Evolutionary conservation across 2,113 vertebrate species (phyloP).

Genomic region (Dipodomys merriami): DNA sequence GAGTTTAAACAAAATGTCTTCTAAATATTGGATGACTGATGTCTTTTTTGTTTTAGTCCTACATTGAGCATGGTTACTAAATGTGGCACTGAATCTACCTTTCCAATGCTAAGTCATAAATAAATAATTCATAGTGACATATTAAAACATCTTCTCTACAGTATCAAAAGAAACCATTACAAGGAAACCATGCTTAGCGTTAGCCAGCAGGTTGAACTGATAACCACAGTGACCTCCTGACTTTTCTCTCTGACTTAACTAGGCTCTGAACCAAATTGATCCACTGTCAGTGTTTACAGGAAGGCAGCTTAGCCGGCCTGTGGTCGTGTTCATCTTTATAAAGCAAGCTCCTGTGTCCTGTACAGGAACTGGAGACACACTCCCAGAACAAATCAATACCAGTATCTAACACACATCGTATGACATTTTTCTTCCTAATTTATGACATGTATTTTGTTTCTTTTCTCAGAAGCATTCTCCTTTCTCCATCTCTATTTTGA

Average conservation of each 20-base stretch:
- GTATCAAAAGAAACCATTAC: background rate
- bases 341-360: conserved; percentile 10
- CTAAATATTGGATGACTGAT: background rate
- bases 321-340: background rate
- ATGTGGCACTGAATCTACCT: background rate
- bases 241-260: conserved; percentile 28
- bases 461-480: background rate
- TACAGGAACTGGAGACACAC: background rate
- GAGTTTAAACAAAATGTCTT: background rate
- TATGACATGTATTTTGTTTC: background rate
- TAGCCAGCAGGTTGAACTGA: background rate
- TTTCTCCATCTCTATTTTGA: conserved; percentile 24
- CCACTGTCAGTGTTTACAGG: background rate
- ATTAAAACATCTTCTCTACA: background rate
- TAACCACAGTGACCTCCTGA: background rate
- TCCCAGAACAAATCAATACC: conserved; percentile 57
- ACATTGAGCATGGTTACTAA: background rate
- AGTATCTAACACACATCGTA: conserved; percentile 22
- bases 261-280: conserved; percentile 19
- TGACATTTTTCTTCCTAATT: conserved; percentile 52
- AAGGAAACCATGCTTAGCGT: background rate
- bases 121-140: background rate
- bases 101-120: background rate
- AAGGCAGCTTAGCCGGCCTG: background rate
- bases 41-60: background rate